Evolutionary conservation across 2,797 vertebrate genomes (phyloP).

Genomic region (Catharus ustulatus): DNA sequence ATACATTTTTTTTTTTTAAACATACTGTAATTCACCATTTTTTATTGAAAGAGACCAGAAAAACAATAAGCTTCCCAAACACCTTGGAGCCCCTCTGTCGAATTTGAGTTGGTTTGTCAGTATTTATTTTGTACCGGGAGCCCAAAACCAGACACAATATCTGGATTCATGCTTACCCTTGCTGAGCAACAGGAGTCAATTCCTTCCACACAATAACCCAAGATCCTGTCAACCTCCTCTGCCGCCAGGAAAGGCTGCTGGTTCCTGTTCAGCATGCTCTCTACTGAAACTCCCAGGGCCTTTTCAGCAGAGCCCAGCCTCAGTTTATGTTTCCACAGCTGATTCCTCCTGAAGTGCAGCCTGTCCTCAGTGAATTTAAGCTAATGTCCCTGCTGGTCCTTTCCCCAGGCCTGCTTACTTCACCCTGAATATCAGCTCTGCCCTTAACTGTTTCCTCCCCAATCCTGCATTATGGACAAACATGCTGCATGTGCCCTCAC

Average conservation of each 20-base stretch:
- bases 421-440: not conserved
- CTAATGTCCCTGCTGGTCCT: not conserved
- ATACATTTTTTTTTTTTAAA: not conserved
- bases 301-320: not conserved
- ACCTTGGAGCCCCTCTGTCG: not conserved
- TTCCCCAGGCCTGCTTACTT: not conserved
- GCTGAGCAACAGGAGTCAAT: not conserved
- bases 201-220: not conserved
- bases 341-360: not conserved
- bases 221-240: rapidly evolving
- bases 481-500: rapidly evolving
- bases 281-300: not conserved
- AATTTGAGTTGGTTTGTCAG: not conserved
- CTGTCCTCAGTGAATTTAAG: not conserved
- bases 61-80: not conserved
- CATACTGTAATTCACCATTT: not conserved
- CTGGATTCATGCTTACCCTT: not conserved
- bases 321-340: not conserved
- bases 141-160: not conserved
- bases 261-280: not conserved
- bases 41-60: not conserved
- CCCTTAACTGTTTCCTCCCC: not conserved
- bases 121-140: rapidly evolving
- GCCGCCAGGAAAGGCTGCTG: rapidly evolving
- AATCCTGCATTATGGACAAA: not conserved